Percentiles rank a stretch among this genome's conserved stretches.
Conservation (phyloP, 37 sponge, comb jelly and placozoan genomes). For the Oopsacas minuta region DNA sequence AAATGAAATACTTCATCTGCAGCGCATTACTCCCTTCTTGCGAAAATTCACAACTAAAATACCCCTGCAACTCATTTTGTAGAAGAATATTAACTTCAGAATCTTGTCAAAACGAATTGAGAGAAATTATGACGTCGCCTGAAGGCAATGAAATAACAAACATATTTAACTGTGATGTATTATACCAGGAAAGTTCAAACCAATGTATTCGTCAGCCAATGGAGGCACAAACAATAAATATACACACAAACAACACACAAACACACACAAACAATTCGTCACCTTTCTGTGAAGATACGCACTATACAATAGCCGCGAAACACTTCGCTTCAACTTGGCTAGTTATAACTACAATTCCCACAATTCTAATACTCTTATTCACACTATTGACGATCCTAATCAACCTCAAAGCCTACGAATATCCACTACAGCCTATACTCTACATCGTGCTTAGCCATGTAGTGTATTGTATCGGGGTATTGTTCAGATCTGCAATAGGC, state of each 20-base stretch:
- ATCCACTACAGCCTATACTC: neutral
- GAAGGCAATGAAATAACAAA: neutral
- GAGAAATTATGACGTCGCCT: neutral
- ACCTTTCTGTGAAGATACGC: neutral
- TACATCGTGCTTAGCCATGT: neutral
- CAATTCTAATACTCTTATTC: neutral
- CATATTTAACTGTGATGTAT: neutral
- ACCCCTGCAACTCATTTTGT: neutral
- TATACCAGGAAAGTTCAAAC: neutral
- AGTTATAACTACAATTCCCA: neutral
- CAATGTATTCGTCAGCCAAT: neutral
- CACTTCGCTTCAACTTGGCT: neutral
- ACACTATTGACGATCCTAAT: neutral
- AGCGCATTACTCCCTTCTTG: neutral
- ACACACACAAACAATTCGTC: neutral
- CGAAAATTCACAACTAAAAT: slow-evolving; percentile 11
- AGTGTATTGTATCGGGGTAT: neutral
- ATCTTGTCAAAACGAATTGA: neutral
- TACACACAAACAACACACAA: neutral
- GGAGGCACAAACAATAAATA: neutral
- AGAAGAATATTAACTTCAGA: neutral
- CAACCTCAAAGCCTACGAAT: neutral
- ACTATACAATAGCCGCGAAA: neutral
- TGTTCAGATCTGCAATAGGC: neutral
- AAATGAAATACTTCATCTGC: neutral